These are phyloP conservation scores for Paratilapia polleni DNA, from an alignment of 2,113 vertebrate genomes.

Conservation along the genomic window DNA sequence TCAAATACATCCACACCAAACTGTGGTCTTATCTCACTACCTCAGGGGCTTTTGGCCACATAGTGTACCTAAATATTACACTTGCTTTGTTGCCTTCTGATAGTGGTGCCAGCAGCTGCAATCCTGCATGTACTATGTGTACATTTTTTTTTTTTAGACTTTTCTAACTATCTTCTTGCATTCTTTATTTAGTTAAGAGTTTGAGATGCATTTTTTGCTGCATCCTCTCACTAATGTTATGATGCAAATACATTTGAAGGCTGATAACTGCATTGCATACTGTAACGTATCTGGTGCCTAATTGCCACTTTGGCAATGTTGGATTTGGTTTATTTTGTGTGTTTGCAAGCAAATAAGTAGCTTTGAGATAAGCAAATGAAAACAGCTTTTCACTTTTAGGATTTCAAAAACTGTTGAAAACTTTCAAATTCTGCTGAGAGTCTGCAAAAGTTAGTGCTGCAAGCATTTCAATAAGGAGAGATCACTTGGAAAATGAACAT, in stretches of 20 bases:
- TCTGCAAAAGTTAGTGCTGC: too few relatives aligned
- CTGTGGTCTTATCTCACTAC: background rate
- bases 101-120: background rate
- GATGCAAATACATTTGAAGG: background rate
- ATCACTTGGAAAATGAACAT: too few relatives aligned
- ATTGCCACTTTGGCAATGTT: background rate
- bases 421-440: too few relatives aligned
- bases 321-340: background rate
- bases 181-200: background rate
- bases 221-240: background rate
- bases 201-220: background rate
- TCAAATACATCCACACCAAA: background rate
- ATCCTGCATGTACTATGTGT: background rate
- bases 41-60: background rate
- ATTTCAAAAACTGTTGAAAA: too few relatives aligned
- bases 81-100: background rate
- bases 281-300: fast-evolving
- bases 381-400: too few relatives aligned
- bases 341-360: background rate
- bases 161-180: background rate
- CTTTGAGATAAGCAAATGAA: too few relatives aligned
- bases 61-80: background rate
- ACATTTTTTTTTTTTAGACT: background rate
- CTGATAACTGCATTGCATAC: background rate
- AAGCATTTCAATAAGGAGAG: too few relatives aligned